A percentile compares a stretch with the other conserved stretches of the same genome.
These are phyloP conservation scores for Calameuta pallipes DNA, from an alignment of 2,888 invertebrate species.

Conservation along the genomic window DNA sequence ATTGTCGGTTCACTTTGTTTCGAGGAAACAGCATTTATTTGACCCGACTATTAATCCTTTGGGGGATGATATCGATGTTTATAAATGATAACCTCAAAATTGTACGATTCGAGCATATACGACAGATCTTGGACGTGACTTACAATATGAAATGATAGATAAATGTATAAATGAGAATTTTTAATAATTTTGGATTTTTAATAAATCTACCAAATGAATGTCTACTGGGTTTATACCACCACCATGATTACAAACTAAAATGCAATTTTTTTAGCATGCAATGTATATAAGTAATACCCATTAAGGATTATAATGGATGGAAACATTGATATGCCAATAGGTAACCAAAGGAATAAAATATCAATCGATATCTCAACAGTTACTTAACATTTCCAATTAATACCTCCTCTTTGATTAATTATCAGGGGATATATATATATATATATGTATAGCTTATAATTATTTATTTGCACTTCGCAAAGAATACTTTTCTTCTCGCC, in stretches of 20 bases:
- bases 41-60: not conserved
- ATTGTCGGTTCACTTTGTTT: not conserved
- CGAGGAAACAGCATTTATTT: not conserved
- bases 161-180: not conserved
- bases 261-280: not conserved
- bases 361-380: not conserved
- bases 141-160: not conserved
- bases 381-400: not conserved
- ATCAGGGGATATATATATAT: not conserved
- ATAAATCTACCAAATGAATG: slow-evolving; percentile 2
- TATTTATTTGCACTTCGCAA: not conserved
- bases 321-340: not conserved
- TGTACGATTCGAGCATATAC: not conserved
- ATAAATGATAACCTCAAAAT: not conserved
- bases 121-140: not conserved
- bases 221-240: slow-evolving; percentile 8
- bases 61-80: not conserved
- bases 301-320: not conserved
- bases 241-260: slow-evolving; percentile 4
- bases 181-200: not conserved
- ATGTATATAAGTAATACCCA: not conserved
- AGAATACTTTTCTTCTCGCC: not conserved
- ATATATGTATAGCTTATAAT: not conserved
- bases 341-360: not conserved
- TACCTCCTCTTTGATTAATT: not conserved